A percentile compares a stretch with the other conserved stretches of the same genome.
Conservation (phyloP, 2,888 invertebrate species). For the Stenodera caucasica region DNA sequence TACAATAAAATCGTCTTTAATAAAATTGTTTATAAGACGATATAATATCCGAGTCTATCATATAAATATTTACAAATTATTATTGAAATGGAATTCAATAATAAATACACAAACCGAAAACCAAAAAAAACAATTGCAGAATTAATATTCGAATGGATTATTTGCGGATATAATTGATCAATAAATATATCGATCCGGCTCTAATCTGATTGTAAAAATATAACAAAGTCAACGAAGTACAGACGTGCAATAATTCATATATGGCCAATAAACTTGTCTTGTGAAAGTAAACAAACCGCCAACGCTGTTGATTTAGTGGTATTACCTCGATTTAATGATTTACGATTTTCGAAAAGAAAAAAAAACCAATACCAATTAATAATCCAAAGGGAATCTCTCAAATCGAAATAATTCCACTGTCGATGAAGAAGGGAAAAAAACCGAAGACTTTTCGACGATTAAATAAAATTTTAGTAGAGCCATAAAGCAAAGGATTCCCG, state of each 20-base stretch:
- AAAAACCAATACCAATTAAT: slow-evolving; percentile 1
- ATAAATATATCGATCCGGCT: background rate
- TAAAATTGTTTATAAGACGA: slow-evolving; percentile 42
- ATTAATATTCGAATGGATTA: background rate
- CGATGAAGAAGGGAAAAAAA: background rate
- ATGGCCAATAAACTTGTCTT: slow-evolving; percentile 46
- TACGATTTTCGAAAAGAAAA: slow-evolving; percentile 16
- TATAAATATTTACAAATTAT: slow-evolving; percentile 9
- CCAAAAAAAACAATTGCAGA: background rate
- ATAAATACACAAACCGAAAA: background rate
- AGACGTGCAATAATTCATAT: slow-evolving; percentile 44
- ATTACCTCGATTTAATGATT: slow-evolving; percentile 23
- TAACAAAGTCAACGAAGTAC: slow-evolving; percentile 36
- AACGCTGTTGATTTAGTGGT: slow-evolving; percentile 40
- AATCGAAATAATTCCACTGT: too few species aligned
- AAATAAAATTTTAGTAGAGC: slow-evolving; percentile 23
- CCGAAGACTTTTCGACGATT: background rate
- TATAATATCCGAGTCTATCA: slow-evolving; percentile 26
- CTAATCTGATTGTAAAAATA: slow-evolving; percentile 19
- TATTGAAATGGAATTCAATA: background rate
- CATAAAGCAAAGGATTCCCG: slow-evolving; percentile 12
- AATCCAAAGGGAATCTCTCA: too few species aligned
- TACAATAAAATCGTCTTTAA: slow-evolving; percentile 50
- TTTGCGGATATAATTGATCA: background rate
- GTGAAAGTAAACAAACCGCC: slow-evolving; percentile 47